Percentiles rank a stretch among this genome's conserved stretches.
Evolutionary conservation across 2,888 invertebrate species (phyloP).

Genomic region (Drosophila testacea): DNA sequence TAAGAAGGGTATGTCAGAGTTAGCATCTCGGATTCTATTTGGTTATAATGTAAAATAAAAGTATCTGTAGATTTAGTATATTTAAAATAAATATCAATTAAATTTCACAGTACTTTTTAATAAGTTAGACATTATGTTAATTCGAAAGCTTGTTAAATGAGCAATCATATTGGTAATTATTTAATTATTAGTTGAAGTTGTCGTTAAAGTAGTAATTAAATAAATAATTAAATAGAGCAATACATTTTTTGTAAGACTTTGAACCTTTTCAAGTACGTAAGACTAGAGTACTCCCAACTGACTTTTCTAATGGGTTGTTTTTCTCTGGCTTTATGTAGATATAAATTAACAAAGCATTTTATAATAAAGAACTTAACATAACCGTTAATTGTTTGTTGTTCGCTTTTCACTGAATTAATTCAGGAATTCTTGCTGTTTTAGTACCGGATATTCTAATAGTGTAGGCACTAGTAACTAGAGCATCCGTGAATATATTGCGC

Average conservation of each 20-base stretch:
- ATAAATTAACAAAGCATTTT: neutral
- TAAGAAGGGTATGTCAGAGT: neutral
- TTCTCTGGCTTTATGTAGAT: neutral
- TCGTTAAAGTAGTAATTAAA: too few relatives aligned
- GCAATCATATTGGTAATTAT: too few relatives aligned
- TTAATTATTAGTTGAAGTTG: too few relatives aligned
- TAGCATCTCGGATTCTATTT: neutral
- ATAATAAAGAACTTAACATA: constrained; percentile 9
- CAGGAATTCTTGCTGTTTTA: constrained; percentile 53
- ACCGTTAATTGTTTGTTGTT: constrained; percentile 34
- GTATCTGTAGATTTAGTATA: too few relatives aligned
- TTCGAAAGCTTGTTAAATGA: too few relatives aligned
- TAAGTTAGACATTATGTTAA: too few relatives aligned
- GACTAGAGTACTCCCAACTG: neutral
- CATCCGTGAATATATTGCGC: neutral
- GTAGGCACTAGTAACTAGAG: neutral
- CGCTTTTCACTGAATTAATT: constrained; percentile 50
- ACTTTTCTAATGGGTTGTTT: constrained; percentile 4
- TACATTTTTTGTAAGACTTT: constrained; percentile 2
- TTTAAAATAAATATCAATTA: too few relatives aligned
- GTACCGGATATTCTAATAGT: constrained; percentile 37
- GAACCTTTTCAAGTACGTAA: neutral
- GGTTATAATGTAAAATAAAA: too few relatives aligned
- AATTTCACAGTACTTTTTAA: too few relatives aligned
- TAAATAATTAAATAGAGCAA: too few relatives aligned